A percentile compares a stretch with the other conserved stretches of the same genome.
Evolutionary conservation across 2,797 vertebrate species (phyloP).

Genomic region (Botia kubotai): DNA sequence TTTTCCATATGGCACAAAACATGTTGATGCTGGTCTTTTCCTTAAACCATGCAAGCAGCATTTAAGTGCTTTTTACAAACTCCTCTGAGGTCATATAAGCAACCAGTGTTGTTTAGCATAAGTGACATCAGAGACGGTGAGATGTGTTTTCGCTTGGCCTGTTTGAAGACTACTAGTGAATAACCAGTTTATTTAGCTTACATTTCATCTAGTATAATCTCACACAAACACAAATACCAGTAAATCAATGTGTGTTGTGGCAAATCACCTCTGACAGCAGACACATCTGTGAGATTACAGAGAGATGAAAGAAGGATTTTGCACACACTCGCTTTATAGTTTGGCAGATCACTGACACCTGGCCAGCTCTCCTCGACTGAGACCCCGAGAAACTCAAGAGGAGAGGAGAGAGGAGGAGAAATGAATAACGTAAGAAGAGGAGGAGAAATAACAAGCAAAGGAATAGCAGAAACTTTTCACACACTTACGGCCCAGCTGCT

Average conservation of each 20-base stretch:
- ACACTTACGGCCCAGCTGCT: constrained; percentile 86
- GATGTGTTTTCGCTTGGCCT: too few species aligned
- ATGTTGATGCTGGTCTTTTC: too few species aligned
- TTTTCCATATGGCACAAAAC: too few species aligned
- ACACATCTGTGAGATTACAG: background rate
- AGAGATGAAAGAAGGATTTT: constrained; percentile 25
- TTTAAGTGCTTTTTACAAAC: too few species aligned
- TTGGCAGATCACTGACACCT: constrained; percentile 84
- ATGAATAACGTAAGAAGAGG: constrained; percentile 18
- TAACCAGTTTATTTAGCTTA: too few species aligned
- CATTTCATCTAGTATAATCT: too few species aligned
- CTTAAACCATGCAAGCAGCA: too few species aligned
- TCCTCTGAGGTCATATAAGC: too few species aligned
- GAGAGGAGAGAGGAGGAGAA: constrained; percentile 48
- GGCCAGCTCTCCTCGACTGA: constrained; percentile 88
- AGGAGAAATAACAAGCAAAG: constrained; percentile 25
- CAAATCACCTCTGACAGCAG: constrained; percentile 3
- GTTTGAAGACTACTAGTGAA: too few species aligned
- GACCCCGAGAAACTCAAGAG: constrained; percentile 81
- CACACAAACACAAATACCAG: background rate
- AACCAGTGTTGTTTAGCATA: too few species aligned
- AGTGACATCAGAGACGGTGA: too few species aligned
- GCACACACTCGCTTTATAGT: constrained; percentile 82
- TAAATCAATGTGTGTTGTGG: background rate
- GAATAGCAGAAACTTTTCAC: background rate